These are phyloP conservation scores for Cephus spinipes DNA, from an alignment of 2,888 invertebrate genomes.

Conservation along the genomic window DNA sequence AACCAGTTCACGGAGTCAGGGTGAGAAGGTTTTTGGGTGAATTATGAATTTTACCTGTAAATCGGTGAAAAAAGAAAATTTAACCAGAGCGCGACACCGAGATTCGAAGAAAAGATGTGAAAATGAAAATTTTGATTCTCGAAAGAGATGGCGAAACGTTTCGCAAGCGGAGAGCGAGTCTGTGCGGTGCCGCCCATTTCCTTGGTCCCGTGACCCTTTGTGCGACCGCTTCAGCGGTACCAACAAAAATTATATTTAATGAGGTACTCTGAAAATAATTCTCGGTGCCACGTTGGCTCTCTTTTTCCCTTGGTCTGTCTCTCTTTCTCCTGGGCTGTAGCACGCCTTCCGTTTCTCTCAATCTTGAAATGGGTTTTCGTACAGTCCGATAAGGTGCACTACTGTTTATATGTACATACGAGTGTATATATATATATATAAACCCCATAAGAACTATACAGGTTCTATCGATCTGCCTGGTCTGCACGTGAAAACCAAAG, in stretches of 20 bases:
- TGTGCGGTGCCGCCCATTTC: background rate
- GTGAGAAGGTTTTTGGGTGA: background rate
- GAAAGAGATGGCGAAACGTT: conserved; percentile 15
- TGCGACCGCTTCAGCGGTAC: conserved; percentile 9
- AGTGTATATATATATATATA: background rate
- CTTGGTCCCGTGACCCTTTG: conserved; percentile 22
- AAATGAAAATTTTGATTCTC: conserved; percentile 20
- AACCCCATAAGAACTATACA: background rate
- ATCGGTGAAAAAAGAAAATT: background rate
- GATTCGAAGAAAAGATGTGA: background rate
- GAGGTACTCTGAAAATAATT: conserved; percentile 27
- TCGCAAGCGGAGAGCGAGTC: background rate
- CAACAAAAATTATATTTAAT: conserved; percentile 31
- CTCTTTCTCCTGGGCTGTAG: background rate
- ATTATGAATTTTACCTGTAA: background rate
- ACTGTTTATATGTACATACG: background rate
- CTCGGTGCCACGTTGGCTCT: conserved; percentile 4
- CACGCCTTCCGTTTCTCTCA: background rate
- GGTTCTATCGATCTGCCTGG: background rate
- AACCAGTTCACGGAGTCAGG: background rate
- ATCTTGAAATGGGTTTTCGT: background rate
- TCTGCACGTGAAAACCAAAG: background rate
- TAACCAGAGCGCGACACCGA: background rate
- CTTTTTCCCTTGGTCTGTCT: background rate
- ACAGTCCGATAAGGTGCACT: background rate